phyloP scores from a whole-genome alignment of 2,888 invertebrate species.

The Pristionchus exspectatus region DNA sequence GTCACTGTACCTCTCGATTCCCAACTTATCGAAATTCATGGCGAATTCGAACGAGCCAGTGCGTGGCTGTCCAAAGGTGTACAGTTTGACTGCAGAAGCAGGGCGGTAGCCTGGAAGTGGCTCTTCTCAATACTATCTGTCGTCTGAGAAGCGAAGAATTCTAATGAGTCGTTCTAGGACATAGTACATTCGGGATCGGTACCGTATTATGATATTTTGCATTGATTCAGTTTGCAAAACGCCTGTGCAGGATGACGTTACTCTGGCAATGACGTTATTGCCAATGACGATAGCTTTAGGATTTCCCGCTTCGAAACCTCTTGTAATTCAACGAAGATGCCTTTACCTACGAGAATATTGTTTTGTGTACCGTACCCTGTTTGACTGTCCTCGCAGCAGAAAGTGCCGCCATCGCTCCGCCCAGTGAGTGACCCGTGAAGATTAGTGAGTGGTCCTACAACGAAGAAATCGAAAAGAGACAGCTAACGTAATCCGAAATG shows the following conservation, averaged over 20 bases:
- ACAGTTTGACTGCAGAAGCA: conserved; percentile 66
- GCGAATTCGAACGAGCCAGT: conserved; percentile 72
- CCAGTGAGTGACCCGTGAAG: conserved; percentile 77
- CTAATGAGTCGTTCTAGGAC: too few relatives aligned
- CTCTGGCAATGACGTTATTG: too few relatives aligned
- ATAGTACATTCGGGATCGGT: too few relatives aligned
- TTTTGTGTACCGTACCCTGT: conserved; percentile 56
- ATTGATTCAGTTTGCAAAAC: neutral
- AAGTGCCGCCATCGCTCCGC: conserved; percentile 76
- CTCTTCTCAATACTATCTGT: neutral
- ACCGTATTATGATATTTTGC: too few relatives aligned
- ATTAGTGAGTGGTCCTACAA: conserved; percentile 70
- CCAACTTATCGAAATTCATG: conserved; percentile 65
- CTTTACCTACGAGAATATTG: neutral
- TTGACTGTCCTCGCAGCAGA: conserved; percentile 72
- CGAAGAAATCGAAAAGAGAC: neutral
- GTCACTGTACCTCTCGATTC: conserved; percentile 71
- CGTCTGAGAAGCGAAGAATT: too few relatives aligned
- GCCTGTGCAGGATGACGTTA: too few relatives aligned
- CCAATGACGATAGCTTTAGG: too few relatives aligned
- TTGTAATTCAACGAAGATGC: too few relatives aligned
- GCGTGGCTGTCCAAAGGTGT: conserved; percentile 76
- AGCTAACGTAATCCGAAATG: neutral
- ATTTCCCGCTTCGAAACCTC: too few relatives aligned
- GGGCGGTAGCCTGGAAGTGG: conserved; percentile 57